Evolutionary conservation across 2,113 vertebrate species (phyloP).

Genomic region (Hypanus sabinus): DNA sequence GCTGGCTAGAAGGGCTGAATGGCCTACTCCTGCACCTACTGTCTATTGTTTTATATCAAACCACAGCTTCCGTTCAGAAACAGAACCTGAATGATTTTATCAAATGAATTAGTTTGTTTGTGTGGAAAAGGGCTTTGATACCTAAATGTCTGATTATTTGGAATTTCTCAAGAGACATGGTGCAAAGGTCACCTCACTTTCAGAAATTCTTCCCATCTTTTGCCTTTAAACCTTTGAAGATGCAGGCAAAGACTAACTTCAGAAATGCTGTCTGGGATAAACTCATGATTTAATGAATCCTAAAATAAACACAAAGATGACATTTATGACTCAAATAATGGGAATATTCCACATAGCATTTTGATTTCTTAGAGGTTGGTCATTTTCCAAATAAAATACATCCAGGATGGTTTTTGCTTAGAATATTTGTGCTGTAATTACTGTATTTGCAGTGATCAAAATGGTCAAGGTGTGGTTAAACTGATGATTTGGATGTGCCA

Average conservation of each 20-base stretch:
- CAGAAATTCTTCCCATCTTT: neutral
- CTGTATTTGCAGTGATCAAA: neutral
- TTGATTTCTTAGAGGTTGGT: neutral
- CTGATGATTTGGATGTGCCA: too few relatives aligned
- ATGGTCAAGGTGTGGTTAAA: too few relatives aligned
- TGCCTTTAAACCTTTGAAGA: constrained; percentile 1
- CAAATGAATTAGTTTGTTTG: constrained; percentile 23
- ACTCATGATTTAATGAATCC: neutral
- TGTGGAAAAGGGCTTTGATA: constrained; percentile 41
- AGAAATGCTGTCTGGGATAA: neutral
- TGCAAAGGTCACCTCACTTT: constrained; percentile 40
- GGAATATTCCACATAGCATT: neutral
- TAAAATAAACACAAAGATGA: neutral
- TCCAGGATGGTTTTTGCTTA: neutral
- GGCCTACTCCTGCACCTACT: too few relatives aligned
- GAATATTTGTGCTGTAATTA: neutral
- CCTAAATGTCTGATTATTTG: constrained; percentile 40
- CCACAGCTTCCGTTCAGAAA: constrained; percentile 19
- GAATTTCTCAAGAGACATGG: constrained; percentile 30
- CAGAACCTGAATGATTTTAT: constrained; percentile 31
- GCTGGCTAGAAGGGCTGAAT: too few relatives aligned
- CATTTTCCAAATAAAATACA: neutral
- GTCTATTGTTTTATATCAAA: constrained; percentile 26
- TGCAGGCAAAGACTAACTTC: neutral
- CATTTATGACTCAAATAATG: neutral